phyloP scores from a whole-genome alignment of 2,797 vertebrate species.

The Balearica regulorum region DNA sequence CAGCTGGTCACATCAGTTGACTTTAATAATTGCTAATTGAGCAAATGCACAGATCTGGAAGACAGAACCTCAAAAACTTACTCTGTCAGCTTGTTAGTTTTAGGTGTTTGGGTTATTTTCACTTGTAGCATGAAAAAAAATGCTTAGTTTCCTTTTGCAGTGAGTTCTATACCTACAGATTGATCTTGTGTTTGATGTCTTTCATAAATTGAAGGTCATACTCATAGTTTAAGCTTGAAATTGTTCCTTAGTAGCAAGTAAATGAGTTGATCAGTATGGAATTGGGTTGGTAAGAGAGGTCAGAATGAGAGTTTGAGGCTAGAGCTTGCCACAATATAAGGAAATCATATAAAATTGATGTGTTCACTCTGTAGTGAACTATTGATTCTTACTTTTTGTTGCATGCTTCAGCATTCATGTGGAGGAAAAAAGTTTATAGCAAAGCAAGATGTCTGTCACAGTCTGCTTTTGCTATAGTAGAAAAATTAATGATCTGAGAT shows the following conservation, averaged over 20 bases:
- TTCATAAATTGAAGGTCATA: constrained; percentile 51
- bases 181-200: constrained; percentile 18
- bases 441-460: not conserved
- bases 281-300: not conserved
- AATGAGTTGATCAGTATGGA: constrained; percentile 22
- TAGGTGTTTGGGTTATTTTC: not conserved
- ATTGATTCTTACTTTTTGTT: not conserved
- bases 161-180: not conserved
- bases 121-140: not conserved
- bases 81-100: constrained; percentile 21
- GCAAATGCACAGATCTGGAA: not conserved
- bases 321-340: not conserved
- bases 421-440: not conserved
- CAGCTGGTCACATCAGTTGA: constrained; percentile 15
- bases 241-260: constrained; percentile 39
- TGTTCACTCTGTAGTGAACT: not conserved
- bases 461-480: not conserved
- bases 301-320: not conserved
- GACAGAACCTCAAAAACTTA: constrained; percentile 4
- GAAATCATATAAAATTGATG: constrained; percentile 8
- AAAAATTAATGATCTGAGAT: not conserved
- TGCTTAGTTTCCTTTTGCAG: not conserved
- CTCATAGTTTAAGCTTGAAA: constrained; percentile 22
- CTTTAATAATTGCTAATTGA: constrained; percentile 19
- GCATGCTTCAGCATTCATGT: not conserved